Percentiles rank a stretch among this genome's conserved stretches.
Conservation (phyloP, 2,888 invertebrate genomes). For the Plagodis pulveraria region DNA sequence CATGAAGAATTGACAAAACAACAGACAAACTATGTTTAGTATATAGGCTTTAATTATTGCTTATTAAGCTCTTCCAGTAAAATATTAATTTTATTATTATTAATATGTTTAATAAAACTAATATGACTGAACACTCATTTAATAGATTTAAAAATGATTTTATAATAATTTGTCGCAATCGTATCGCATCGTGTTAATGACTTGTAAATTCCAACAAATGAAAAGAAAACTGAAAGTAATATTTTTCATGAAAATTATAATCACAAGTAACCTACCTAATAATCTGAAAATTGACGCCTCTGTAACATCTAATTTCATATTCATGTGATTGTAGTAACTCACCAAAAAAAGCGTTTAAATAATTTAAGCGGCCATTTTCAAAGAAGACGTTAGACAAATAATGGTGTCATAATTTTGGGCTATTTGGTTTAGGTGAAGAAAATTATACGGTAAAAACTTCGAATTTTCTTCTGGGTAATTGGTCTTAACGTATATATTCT, state of each 20-base stretch:
- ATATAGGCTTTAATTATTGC: too few species aligned
- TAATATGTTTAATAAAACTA: too few species aligned
- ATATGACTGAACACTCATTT: too few species aligned
- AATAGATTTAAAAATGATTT: neutral
- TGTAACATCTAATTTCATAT: conserved; percentile 14
- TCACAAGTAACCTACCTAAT: conserved; percentile 8
- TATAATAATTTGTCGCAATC: neutral
- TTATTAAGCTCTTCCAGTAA: too few species aligned
- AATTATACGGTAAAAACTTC: conserved; percentile 10
- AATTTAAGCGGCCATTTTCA: conserved; percentile 22
- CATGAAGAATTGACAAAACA: too few species aligned
- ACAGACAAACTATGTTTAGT: too few species aligned
- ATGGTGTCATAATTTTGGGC: conserved; percentile 21
- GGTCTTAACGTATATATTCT: too few species aligned
- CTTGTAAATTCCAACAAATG: neutral
- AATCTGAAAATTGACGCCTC: conserved; percentile 23
- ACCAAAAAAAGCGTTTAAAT: conserved; percentile 15
- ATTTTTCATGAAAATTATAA: conserved; percentile 8
- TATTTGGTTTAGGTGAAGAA: conserved; percentile 15
- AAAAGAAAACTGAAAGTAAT: neutral
- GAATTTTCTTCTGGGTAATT: neutral
- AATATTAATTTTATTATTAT: too few species aligned
- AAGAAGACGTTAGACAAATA: conserved; percentile 10
- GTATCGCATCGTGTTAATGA: conserved; percentile 9
- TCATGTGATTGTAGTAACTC: conserved; percentile 10